Percentiles rank a stretch among this genome's conserved stretches.
These are phyloP conservation scores for Cryptus viduatorius DNA, from an alignment of 2,888 invertebrate species.

Conservation along the genomic window DNA sequence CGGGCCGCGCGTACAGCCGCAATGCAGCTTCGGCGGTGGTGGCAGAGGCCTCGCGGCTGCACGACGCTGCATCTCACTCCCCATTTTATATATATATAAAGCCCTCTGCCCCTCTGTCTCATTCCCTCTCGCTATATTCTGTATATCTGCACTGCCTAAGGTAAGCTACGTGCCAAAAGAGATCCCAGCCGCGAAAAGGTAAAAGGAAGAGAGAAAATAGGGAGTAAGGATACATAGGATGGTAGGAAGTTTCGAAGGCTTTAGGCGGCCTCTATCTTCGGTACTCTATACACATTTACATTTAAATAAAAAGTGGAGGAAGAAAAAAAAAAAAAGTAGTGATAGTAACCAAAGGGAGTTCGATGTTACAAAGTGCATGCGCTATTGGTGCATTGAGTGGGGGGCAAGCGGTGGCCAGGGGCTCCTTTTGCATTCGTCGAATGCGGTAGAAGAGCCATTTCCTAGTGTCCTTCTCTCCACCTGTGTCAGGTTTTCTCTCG, in stretches of 20 bases:
- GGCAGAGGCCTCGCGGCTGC: conserved; percentile 64
- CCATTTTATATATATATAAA: conserved; percentile 10
- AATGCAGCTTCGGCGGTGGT: conserved; percentile 67
- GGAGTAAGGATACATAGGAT: background rate
- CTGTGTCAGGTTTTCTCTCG: conserved; percentile 18
- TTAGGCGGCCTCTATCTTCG: background rate
- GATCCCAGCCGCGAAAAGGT: conserved; percentile 47
- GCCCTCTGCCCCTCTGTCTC: conserved; percentile 21
- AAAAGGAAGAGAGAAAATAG: conserved; percentile 26
- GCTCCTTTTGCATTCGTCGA: conserved; percentile 30
- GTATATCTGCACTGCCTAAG: conserved; percentile 62
- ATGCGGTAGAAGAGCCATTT: conserved; percentile 18
- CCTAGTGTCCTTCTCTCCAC: background rate
- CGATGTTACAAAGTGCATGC: conserved; percentile 49
- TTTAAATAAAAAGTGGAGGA: conserved; percentile 33
- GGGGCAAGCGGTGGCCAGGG: conserved; percentile 13
- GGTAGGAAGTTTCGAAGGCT: conserved; percentile 32
- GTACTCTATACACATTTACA: conserved; percentile 12
- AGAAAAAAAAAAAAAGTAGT: background rate
- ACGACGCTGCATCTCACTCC: conserved; percentile 60
- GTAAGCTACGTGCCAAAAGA: conserved; percentile 63
- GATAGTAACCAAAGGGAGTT: conserved; percentile 31
- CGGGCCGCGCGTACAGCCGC: conserved; percentile 68
- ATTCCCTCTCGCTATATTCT: conserved; percentile 3
- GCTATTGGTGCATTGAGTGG: conserved; percentile 28